Evolutionary conservation across 53 echinoderm and acorn worm species (phyloP).

Genomic region (Arbacia lixula): DNA sequence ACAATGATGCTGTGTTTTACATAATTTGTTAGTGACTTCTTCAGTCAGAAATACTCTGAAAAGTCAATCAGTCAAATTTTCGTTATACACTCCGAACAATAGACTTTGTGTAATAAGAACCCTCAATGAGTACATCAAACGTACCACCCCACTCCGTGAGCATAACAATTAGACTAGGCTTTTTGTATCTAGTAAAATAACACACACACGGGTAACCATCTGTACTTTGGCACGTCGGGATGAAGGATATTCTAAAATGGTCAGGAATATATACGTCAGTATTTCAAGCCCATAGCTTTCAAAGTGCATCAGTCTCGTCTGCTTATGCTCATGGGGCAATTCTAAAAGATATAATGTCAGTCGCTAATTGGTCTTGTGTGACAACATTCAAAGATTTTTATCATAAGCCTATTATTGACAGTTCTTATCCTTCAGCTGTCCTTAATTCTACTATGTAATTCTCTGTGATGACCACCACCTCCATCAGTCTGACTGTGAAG

Average conservation of each 20-base stretch:
- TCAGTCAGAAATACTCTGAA: slow-evolving; percentile 24
- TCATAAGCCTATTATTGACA: slow-evolving; percentile 14
- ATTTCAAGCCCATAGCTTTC: slow-evolving; percentile 48
- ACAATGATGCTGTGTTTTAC: slow-evolving; percentile 13
- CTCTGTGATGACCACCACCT: background rate
- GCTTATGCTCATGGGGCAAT: slow-evolving; percentile 31
- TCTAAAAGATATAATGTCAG: slow-evolving; percentile 13
- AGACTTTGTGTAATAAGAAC: slow-evolving; percentile 52
- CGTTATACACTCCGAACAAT: background rate
- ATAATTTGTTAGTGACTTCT: slow-evolving; percentile 37
- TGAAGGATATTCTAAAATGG: slow-evolving; percentile 3
- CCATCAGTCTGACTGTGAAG: background rate
- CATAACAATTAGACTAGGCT: too few relatives aligned
- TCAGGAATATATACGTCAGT: slow-evolving; percentile 36
- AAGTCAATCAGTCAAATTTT: slow-evolving; percentile 7
- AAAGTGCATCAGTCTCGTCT: slow-evolving; percentile 49
- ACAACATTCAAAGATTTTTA: slow-evolving; percentile 48
- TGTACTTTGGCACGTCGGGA: slow-evolving; percentile 42
- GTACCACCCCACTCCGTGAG: too few relatives aligned
- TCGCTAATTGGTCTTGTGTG: slow-evolving; percentile 39
- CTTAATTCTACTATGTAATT: background rate
- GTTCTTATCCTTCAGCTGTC: slow-evolving; percentile 14
- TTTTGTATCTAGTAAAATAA: too few relatives aligned
- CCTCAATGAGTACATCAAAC: slow-evolving; percentile 16
- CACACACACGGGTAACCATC: too few relatives aligned